Evolutionary conservation across 2,797 vertebrate species (phyloP).

Genomic region (Helarctos malayanus): DNA sequence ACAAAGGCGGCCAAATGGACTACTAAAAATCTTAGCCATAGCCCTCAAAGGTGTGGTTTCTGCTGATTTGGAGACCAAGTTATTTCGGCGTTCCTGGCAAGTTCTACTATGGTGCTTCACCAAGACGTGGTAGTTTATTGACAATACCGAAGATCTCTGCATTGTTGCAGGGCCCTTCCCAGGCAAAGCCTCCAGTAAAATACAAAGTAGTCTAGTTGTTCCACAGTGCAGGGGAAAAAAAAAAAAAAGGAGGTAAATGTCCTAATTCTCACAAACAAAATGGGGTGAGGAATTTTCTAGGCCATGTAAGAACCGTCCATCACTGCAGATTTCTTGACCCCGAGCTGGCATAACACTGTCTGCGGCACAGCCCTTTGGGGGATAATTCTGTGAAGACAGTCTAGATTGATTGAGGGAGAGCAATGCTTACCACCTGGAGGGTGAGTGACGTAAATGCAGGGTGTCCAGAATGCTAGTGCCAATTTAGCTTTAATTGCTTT

Average conservation of each 20-base stretch:
- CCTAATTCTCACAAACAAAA: neutral
- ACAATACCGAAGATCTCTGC: neutral
- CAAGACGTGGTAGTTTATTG: neutral
- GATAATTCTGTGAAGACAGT: neutral
- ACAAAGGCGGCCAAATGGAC: neutral
- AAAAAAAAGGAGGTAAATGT: neutral
- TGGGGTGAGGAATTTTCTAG: neutral
- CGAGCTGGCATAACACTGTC: neutral
- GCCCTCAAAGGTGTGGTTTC: conserved; percentile 2
- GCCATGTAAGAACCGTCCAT: neutral
- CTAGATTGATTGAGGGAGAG: neutral
- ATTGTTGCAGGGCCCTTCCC: neutral
- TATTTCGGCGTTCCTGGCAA: neutral
- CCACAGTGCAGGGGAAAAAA: neutral
- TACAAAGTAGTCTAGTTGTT: neutral
- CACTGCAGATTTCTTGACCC: neutral
- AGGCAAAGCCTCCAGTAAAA: neutral
- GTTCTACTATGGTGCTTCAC: neutral
- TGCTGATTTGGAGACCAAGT: conserved; percentile 48
- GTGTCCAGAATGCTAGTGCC: neutral
- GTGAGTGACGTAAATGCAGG: neutral
- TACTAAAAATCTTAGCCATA: neutral
- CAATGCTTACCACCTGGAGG: neutral
- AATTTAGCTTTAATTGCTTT: neutral
- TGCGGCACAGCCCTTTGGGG: neutral